Base-by-base conservation (phyloP, 2,113 vertebrate genomes). In the Paracyprichromis sp. region DNA sequence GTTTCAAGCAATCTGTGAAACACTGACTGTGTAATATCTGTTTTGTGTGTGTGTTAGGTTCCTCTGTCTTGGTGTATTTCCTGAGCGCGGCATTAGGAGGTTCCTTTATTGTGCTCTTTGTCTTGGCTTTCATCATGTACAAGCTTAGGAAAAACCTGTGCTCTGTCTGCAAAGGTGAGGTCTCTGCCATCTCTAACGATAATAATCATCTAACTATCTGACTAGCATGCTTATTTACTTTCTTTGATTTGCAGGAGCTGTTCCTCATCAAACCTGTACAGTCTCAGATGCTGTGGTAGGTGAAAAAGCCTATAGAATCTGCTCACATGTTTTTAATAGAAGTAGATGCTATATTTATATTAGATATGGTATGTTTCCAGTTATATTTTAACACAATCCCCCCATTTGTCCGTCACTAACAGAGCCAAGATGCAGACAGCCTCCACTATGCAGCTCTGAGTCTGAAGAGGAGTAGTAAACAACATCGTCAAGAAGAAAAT, bases 381-480 rank as follows among this genome's bases (percentile, higher is more conserved):
- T 17, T 34, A 26, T 24, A 7, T 57, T 31, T 57, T 17, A 16
- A 50, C 8, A 17, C 36, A 4, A 13, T 0, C 3, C 36, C 6
- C 4, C 71, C 14, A 17, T 29, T 31, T 50, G 4, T 76, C 5
- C 12, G 0, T 36, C 47, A 9, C 63, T 9, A n/a, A 9, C 50
- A 93, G 93, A 82, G 2, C 21, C 80, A 82, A 9, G 83, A 91
- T 21, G 80, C 4, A 16, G 21, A 83, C 9, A 3, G 0, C 31
- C 66, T 94, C 16, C 80, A 88, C 38, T 92, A 92, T n/a, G 86
- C 80, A 34, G 84, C 91, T 71, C 53, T 91, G 54, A 86, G 12
- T 47, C 13, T 91, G 54, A 92, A 59, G 19, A 89, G 31, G 69
- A 82, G 8, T 12, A 85, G 9, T 1, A 4, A 81, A 19, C 57